These are phyloP conservation scores for Cherax destructor DNA, from an alignment of 1,140 invertebrate genomes.

Conservation along the genomic window DNA sequence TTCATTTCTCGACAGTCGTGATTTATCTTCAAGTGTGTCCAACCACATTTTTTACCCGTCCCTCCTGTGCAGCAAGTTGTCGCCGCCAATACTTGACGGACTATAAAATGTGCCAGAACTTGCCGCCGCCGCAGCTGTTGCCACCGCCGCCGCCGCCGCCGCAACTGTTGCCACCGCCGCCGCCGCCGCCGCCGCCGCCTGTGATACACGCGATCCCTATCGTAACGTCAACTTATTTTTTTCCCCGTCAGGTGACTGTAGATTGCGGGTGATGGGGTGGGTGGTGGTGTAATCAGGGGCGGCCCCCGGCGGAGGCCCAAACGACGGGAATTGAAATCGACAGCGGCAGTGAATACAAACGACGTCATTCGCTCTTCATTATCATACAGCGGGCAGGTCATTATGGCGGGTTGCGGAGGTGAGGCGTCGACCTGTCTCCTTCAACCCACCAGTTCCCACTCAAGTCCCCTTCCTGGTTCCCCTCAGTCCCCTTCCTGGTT, in stretches of 20 bases:
- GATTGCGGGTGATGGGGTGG: not conserved
- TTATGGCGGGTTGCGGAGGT: conserved; percentile 3
- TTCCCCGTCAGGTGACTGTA: not conserved
- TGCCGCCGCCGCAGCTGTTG: not conserved
- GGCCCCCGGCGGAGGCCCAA: not conserved
- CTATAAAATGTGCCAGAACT: not conserved
- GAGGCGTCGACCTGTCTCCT: not conserved
- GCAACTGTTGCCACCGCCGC: too few species aligned
- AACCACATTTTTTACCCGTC: not conserved
- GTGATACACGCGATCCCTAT: not conserved
- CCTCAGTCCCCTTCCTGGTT: too few species aligned
- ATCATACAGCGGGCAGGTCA: conserved; percentile 36
- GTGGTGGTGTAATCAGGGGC: not conserved
- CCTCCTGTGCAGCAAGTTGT: not conserved
- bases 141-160: too few species aligned
- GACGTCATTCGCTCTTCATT: conserved; percentile 38
- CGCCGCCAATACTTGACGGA: not conserved
- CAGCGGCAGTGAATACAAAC: conserved; percentile 33
- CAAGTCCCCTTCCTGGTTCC: not conserved
- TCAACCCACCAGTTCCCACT: not conserved
- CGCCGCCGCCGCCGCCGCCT: not conserved
- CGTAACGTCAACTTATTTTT: not conserved
- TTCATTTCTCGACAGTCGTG: not conserved
- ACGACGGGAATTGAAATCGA: conserved; percentile 39
- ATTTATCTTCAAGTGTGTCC: not conserved